These are phyloP conservation scores for Rostratula benghalensis DNA, from an alignment of 2,113 vertebrate species.

Conservation along the genomic window DNA sequence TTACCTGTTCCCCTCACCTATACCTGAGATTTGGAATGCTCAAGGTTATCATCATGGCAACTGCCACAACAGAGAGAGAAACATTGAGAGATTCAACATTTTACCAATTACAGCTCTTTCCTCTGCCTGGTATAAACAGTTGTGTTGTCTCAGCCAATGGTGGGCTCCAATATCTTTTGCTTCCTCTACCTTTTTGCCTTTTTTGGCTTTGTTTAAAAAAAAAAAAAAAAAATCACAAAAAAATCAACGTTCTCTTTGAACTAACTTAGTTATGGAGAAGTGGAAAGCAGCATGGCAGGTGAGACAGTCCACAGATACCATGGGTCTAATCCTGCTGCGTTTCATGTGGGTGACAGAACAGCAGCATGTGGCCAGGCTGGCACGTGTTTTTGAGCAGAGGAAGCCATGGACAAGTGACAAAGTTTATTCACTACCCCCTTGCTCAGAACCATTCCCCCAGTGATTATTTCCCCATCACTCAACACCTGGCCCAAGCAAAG, in stretches of 20 bases:
- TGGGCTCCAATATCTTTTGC: not conserved
- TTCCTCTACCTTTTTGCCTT: not conserved
- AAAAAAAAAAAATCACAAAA: too few species aligned
- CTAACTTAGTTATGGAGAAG: not conserved
- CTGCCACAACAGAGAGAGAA: not conserved
- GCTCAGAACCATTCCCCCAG: not conserved
- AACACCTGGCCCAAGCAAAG: not conserved
- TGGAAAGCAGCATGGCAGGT: not conserved
- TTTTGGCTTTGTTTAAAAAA: not conserved
- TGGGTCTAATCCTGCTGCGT: not conserved
- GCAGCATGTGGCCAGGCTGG: rapidly evolving
- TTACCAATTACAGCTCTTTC: not conserved
- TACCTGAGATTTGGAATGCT: not conserved
- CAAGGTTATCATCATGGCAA: not conserved
- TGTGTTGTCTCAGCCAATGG: not conserved
- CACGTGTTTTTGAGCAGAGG: not conserved
- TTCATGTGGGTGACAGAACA: not conserved
- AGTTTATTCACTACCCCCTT: not conserved
- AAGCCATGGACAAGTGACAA: not conserved
- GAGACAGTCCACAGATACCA: not conserved
- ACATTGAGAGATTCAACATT: not conserved
- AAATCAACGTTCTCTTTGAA: not conserved
- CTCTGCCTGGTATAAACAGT: not conserved
- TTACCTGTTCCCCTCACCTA: not conserved
- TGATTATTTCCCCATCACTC: not conserved